phyloP scores from a whole-genome alignment of 2,113 vertebrate species.

The Casuarius casuarius region DNA sequence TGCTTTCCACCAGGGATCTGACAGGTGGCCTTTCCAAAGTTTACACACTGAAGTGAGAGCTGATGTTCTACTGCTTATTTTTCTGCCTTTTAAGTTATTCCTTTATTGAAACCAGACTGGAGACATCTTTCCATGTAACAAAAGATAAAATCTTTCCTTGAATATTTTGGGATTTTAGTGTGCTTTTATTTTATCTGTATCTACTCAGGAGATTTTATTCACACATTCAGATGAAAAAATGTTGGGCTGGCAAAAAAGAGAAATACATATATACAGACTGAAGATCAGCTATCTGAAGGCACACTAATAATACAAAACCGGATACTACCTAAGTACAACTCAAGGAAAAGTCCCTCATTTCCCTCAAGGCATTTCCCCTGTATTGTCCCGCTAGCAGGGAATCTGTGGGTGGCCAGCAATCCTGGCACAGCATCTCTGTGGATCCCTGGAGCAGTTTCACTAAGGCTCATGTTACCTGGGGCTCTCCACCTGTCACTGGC shows the following conservation, averaged over 20 bases:
- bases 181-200: slow-evolving; percentile 31
- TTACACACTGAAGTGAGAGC: slow-evolving; percentile 74
- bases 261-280: background rate
- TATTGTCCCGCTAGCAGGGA: background rate
- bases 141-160: slow-evolving; percentile 46
- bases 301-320: background rate
- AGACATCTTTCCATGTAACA: slow-evolving; percentile 44
- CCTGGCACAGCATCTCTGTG: background rate
- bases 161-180: slow-evolving; percentile 45
- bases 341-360: background rate
- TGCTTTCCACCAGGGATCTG: slow-evolving; percentile 68
- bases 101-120: slow-evolving; percentile 59
- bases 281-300: slow-evolving; percentile 44
- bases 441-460: background rate
- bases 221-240: slow-evolving; percentile 13
- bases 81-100: slow-evolving; percentile 67
- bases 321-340: background rate
- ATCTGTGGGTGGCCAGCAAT: background rate
- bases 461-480: background rate
- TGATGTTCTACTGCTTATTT: slow-evolving; percentile 71
- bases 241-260: background rate
- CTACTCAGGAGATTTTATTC: slow-evolving; percentile 46
- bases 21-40: slow-evolving; percentile 75
- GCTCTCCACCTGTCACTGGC: background rate
- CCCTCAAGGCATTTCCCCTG: background rate